These are phyloP conservation scores for Sebastes ruberrimus DNA, from an alignment of 2,797 vertebrate genomes.

Conservation along the genomic window DNA sequence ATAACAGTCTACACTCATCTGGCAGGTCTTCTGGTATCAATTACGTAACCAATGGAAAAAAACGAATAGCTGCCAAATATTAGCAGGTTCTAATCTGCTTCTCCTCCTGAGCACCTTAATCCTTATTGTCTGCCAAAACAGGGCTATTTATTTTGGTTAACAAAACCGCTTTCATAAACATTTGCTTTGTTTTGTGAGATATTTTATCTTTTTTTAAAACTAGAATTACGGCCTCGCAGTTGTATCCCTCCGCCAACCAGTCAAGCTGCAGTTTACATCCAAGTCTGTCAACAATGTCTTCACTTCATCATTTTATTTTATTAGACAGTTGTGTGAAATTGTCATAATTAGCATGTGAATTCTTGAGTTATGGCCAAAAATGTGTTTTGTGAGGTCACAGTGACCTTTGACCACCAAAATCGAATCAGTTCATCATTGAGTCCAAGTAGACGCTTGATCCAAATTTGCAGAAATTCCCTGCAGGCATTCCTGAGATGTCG, in stretches of 20 bases:
- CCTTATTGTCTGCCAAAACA: background rate
- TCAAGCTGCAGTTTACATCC: background rate
- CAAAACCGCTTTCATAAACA: background rate
- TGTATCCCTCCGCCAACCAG: too few species aligned
- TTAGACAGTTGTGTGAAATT: background rate
- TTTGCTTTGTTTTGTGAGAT: background rate
- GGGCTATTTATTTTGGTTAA: background rate
- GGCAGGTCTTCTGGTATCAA: background rate
- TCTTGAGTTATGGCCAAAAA: too few species aligned
- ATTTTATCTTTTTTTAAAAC: background rate
- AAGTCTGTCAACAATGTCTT: background rate
- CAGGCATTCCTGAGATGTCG: too few species aligned
- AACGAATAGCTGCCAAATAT: slow-evolving; percentile 6
- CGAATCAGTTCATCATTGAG: too few species aligned
- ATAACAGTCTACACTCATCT: background rate
- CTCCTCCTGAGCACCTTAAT: background rate
- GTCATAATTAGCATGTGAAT: too few species aligned
- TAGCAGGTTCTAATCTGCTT: background rate
- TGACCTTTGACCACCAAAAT: too few species aligned
- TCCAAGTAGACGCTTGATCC: too few species aligned
- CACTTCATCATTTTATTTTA: background rate
- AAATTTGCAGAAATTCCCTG: too few species aligned
- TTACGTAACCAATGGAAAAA: slow-evolving; percentile 28
- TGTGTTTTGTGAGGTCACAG: too few species aligned
- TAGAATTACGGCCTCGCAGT: background rate